Base-by-base conservation (phyloP, 2,797 vertebrate species). In the Octomys mimax region DNA sequence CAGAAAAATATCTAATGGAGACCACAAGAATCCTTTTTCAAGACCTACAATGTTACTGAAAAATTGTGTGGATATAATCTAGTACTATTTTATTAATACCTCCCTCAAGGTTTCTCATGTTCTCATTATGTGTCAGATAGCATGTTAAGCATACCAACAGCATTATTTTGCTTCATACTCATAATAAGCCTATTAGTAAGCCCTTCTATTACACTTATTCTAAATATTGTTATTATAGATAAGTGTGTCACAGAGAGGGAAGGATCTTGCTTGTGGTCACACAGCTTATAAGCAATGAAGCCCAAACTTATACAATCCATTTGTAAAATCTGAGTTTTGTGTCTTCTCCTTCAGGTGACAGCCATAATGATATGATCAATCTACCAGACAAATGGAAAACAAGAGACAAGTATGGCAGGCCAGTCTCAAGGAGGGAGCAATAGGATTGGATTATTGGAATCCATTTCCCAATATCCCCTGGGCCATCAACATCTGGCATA, bases 111-210 rank as follows among this genome's bases (percentile, higher is more conserved):
- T 79, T 70, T 24, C 33, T 4, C 19, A 64, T 16, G 39, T 28
- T 77, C 57, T 78, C 5, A 1, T 24, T 46, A 6, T 39, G 28
- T 59, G 21, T 52, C n/a, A 10, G 62, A 52, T 7, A 59, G 42
- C 21, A 1, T 5, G 0, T 13, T 28, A n/a, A 83, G 71, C 5
- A 36, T 26, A 13, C 49, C 1, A 5, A 19, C 16, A 28, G 3
- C 22, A 22, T 42, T 31, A 9, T 83, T 66, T 80, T 57, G 22
- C 49, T 82, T 83, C 39, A 75, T 84, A 33, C 33, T 82, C 19
- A 2, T 31, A 33, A 42, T 46, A 42, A 57, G 18, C 2, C 21
- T 79, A n/a, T n/a, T 57, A 52, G 24, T 52, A 49, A 46, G 52
- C 9, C 21, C 75, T 68, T 21, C 18, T 31, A 7, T 31, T 33